Evolutionary conservation across 2,888 invertebrate genomes (phyloP), one percentile per base, ranked within the genome.

Genomic region (Hypolimnas misippus): DNA sequence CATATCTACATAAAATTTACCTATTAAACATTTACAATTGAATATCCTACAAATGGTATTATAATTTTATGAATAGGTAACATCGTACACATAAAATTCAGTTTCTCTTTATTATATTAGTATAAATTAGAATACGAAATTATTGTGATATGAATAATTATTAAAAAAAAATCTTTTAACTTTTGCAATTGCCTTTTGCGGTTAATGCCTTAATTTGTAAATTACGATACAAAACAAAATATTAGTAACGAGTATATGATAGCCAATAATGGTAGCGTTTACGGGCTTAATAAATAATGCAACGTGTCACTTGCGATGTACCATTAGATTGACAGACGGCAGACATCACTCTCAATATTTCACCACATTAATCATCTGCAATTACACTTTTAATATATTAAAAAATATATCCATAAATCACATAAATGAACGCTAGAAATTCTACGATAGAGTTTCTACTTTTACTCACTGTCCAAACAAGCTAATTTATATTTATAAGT

Each of bases 251-350:
- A 12, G 31, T n/a, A 12, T 3, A 38, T n/a, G 0, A 21, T 17
- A 42, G 17, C 6, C 17, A 17, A 10, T 8, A 42, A 42, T 42
- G 17, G 6, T 7, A 3, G 17, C 17, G 17, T 19, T 17, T 17
- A 10, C 8, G 7, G 10, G 10, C 19, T 10, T 42, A 42, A 17
- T 42, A 17, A 42, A 42, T 42, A 42, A 17, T 42, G 16, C 42
- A 46, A 46, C 21, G 5, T 21, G 21, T n/a, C 12, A 12, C 21
- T 21, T 25, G 21, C 21, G 17, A 19, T 19, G 44, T 19, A 38
- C 17, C 35, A 52, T 63, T 59, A 64, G 21, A 35, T 52, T 61
- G 56, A 56, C 61, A 64, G 31, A 57, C 52, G 59, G 29, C 49
- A 51, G 35, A 64, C 51, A 49, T 29, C 50, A 53, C 31, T 52